A percentile compares a stretch with the other conserved stretches of the same genome.
Evolutionary conservation across 2,113 vertebrate genomes (phyloP).

Genomic region (Pelvicachromis taeniatus): DNA sequence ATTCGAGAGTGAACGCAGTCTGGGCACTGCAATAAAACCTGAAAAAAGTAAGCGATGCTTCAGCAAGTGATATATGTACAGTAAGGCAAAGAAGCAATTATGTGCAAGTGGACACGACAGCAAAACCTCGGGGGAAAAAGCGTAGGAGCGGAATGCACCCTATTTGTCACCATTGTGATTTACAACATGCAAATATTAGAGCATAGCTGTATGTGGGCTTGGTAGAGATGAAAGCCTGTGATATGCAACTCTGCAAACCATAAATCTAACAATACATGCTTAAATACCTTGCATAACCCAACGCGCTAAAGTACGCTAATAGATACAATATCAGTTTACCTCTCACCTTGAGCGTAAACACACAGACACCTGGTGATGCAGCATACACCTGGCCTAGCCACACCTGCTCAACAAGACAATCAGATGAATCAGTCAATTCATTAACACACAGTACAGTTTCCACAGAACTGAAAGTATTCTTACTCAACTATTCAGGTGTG

Average conservation of each 20-base stretch:
- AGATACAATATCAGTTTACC: conserved; percentile 22
- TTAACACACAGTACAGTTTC: conserved; percentile 31
- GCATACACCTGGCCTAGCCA: conserved; percentile 53
- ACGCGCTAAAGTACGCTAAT: neutral
- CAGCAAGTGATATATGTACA: conserved; percentile 35
- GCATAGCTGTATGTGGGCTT: neutral
- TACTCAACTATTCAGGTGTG: conserved; percentile 50
- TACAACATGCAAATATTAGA: conserved; percentile 1
- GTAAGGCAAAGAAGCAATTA: conserved; percentile 36
- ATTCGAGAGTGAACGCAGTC: conserved; percentile 33
- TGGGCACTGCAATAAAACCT: conserved; percentile 41
- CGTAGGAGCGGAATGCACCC: conserved; percentile 2
- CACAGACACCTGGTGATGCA: conserved; percentile 23
- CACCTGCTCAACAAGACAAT: conserved; percentile 55
- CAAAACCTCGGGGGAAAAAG: conserved; percentile 3
- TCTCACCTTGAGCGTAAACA: conserved; percentile 10
- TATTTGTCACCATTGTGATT: conserved; percentile 40
- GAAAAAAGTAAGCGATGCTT: conserved; percentile 41
- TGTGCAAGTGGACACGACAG: conserved; percentile 29
- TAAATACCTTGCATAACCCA: neutral
- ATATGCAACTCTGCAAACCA: neutral
- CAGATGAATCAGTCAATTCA: conserved; percentile 62
- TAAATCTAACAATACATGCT: conserved; percentile 38
- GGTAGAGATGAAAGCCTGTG: neutral
- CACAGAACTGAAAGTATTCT: conserved; percentile 39